Base-by-base conservation (phyloP, 2,113 vertebrate genomes). In the Sebastes schlegelii region DNA sequence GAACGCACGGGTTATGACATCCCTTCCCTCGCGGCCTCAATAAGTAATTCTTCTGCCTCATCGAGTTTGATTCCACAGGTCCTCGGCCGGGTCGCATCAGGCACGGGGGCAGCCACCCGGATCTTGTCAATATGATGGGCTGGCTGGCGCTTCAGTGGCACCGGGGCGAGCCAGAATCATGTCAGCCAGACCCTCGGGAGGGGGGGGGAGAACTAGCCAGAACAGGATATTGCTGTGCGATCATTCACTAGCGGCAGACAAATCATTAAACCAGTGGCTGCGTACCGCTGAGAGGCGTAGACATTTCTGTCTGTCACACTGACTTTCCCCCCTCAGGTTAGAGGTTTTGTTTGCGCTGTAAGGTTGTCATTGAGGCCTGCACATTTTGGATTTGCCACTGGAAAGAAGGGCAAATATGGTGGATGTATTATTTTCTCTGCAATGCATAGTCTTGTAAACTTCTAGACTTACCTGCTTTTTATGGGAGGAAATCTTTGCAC, bases 161-260 rank as follows among this genome's bases (percentile, higher is more conserved):
- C 60, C 72, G 10, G 51, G 84, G 86, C 51, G 7, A 61, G 87
- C 84, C 91, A 86, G 78, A 92, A 88, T 86, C 75, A 86, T 94
- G 92, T 92, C 88, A 89, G 80, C 45, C 61, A 67, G 86, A 81
- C 74, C 91, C 92, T 80, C 66, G 43, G 74, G 86, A 69, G 21
- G 81, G 54, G 19, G 48, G 48, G 14, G 48, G 43, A 69, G 83
- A 88, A 84, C 82, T 52, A 69, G 92, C 88, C 80, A 80, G 80
- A 85, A 81, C 92, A 90, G 92, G 91, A 94, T 93, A 92, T 90
- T 93, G 79, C 84, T 87, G 74, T 88, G 89, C 87, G 90, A 91
- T 91, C 86, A 85, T 92, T 92, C 86, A 93, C 90, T 85, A 92
- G 86, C 86, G 80, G 88, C 82, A 89, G 92, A 92, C 88, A 85